These are phyloP conservation scores for Ips nitidus DNA, from an alignment of 1,140 invertebrate genomes.

Conservation along the genomic window DNA sequence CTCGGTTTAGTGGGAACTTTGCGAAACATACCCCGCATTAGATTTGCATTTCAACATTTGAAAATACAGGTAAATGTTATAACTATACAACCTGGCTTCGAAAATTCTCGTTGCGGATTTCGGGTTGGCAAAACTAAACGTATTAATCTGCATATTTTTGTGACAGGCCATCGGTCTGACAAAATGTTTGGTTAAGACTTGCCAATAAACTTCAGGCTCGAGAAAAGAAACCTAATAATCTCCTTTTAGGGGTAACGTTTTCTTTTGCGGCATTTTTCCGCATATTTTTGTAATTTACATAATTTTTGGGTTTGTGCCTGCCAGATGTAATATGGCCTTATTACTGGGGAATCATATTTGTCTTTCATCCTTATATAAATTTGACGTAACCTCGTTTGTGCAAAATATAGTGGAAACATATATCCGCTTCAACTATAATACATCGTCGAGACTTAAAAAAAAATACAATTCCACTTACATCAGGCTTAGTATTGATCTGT, in stretches of 20 bases:
- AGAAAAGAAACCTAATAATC: constrained; percentile 18
- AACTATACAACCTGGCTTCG: too few species aligned
- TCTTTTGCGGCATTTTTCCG: constrained; percentile 16
- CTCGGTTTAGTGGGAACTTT: constrained; percentile 1
- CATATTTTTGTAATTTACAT: constrained; percentile 21
- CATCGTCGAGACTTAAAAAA: background rate
- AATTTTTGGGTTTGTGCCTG: constrained; percentile 18
- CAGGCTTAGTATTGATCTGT: background rate
- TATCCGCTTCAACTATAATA: too few species aligned
- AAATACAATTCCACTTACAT: constrained; percentile 1
- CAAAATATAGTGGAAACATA: background rate
- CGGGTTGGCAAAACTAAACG: background rate
- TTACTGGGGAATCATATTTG: constrained; percentile 19
- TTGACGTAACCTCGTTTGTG: background rate
- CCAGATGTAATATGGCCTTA: constrained; percentile 13
- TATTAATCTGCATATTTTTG: background rate
- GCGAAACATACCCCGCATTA: background rate
- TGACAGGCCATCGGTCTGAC: background rate
- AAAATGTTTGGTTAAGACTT: constrained; percentile 1
- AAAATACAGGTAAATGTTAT: too few species aligned
- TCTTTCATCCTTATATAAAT: constrained; percentile 8
- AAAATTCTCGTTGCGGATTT: too few species aligned
- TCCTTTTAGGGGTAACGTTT: constrained; percentile 13
- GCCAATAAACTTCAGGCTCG: constrained; percentile 11
- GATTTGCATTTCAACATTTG: background rate